Conservation (phyloP, 2,797 vertebrate genomes). For the Danio kyathit region DNA sequence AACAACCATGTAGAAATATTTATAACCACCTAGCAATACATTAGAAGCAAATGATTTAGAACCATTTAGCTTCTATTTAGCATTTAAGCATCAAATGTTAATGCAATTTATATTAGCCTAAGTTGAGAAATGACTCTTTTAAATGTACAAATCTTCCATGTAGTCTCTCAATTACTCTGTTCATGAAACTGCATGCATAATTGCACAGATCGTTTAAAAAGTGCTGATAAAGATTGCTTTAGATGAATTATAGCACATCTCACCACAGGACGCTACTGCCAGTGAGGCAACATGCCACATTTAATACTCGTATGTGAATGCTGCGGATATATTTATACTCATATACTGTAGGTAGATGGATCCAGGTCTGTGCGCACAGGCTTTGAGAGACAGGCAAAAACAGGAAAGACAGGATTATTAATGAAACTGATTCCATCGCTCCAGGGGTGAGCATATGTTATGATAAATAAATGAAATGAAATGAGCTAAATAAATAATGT, state of each 20-base stretch:
- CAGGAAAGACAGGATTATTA: conserved; percentile 55
- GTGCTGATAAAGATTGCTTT: neutral
- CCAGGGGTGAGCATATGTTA: conserved; percentile 54
- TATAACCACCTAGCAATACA: too few relatives aligned
- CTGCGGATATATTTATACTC: neutral
- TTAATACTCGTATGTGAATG: neutral
- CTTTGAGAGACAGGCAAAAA: conserved; percentile 20
- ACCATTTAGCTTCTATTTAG: too few relatives aligned
- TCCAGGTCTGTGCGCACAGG: neutral
- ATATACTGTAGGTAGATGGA: neutral
- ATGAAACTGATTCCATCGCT: conserved; percentile 54
- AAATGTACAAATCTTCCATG: neutral
- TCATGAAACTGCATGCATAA: neutral
- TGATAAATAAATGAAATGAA: conserved; percentile 60
- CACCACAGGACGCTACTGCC: neutral
- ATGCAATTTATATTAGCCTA: too few relatives aligned
- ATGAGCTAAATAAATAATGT: conserved; percentile 61
- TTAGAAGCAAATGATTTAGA: too few relatives aligned
- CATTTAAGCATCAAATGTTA: too few relatives aligned
- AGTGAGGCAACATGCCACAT: neutral
- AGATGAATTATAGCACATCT: neutral
- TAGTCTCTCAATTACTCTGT: neutral
- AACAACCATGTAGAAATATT: too few relatives aligned
- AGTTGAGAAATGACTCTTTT: too few relatives aligned
- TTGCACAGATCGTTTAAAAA: neutral